These are phyloP conservation scores for Blastobasis lacticolella DNA, from an alignment of 2,888 invertebrate genomes.

Conservation along the genomic window DNA sequence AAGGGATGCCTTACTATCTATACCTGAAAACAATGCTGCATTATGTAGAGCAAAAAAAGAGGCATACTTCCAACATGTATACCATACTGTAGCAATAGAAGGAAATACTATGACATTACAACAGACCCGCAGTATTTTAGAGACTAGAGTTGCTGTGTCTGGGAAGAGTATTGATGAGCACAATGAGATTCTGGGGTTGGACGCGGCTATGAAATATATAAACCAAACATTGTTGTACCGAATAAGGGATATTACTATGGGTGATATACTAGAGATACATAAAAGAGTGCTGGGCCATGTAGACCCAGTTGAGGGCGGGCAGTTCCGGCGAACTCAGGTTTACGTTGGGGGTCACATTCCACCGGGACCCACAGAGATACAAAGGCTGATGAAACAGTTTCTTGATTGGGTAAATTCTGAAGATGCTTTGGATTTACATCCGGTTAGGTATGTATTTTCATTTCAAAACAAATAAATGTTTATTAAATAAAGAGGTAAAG, in stretches of 20 bases:
- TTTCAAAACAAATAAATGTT: no score
- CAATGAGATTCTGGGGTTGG: slow-evolving; percentile 95
- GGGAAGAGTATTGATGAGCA: slow-evolving; percentile 97
- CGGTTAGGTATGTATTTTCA: slow-evolving; percentile 76
- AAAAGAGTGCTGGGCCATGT: slow-evolving; percentile 94
- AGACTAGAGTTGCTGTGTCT: slow-evolving; percentile 83
- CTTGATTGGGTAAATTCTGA: slow-evolving; percentile 95
- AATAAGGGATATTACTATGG: slow-evolving; percentile 84
- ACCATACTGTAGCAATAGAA: slow-evolving; percentile 97
- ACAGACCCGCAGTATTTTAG: slow-evolving; percentile 92
- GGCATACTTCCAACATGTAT: slow-evolving; percentile 96
- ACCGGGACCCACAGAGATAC: slow-evolving; percentile 88
- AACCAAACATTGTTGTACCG: slow-evolving; percentile 85
- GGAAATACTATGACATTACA: slow-evolving; percentile 97
- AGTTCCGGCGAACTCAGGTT: slow-evolving; percentile 90
- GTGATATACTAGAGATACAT: slow-evolving; percentile 94
- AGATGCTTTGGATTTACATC: slow-evolving; percentile 88
- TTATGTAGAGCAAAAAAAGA: slow-evolving; percentile 92
- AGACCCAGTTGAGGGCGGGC: slow-evolving; percentile 93
- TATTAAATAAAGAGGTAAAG: no score
- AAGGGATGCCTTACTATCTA: slow-evolving; percentile 84
- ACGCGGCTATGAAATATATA: slow-evolving; percentile 95
- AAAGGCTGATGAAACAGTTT: slow-evolving; percentile 88
- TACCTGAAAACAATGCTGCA: slow-evolving; percentile 86
- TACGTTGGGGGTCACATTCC: slow-evolving; percentile 97